Percentiles rank a stretch among this genome's conserved stretches.
These are phyloP conservation scores for Tetraneura akinire DNA, from an alignment of 1,140 invertebrate genomes.

Conservation along the genomic window DNA sequence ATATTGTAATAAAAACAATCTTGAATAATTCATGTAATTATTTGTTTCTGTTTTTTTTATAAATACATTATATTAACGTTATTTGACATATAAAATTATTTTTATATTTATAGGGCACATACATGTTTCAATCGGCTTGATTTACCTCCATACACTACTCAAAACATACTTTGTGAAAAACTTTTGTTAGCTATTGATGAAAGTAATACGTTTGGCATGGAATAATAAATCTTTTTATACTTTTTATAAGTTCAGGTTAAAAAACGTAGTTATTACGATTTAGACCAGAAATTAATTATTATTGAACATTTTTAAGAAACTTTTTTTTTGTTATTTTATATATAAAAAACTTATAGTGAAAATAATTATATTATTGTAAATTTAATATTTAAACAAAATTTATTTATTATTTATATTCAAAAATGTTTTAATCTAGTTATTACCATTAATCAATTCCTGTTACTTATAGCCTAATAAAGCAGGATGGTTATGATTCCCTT, in stretches of 20 bases:
- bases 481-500: conserved; percentile 29
- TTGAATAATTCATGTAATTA: too few relatives aligned
- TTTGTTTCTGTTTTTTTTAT: too few relatives aligned
- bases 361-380: conserved; percentile 18
- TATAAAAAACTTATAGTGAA: conserved; percentile 30
- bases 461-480: conserved; percentile 33
- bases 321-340: conserved; percentile 51
- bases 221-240: conserved; percentile 63
- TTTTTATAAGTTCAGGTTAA: conserved; percentile 33
- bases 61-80: too few relatives aligned
- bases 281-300: conserved; percentile 45
- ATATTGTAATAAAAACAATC: too few relatives aligned
- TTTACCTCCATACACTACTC: conserved; percentile 91
- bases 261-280: conserved; percentile 39
- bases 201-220: conserved; percentile 96
- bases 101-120: conserved; percentile 73
- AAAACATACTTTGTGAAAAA: conserved; percentile 91
- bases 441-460: too few relatives aligned
- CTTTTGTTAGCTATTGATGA: conserved; percentile 93
- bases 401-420: conserved; percentile 49
- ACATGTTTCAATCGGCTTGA: conserved; percentile 98
- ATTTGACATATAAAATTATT: conserved; percentile 30
- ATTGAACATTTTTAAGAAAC: conserved; percentile 49
- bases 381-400: conserved; percentile 48
- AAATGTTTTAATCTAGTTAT: conserved; percentile 46